phyloP scores from a whole-genome alignment of 64 coral and sea anemone species.

The Stichodactyla mertensii region DNA sequence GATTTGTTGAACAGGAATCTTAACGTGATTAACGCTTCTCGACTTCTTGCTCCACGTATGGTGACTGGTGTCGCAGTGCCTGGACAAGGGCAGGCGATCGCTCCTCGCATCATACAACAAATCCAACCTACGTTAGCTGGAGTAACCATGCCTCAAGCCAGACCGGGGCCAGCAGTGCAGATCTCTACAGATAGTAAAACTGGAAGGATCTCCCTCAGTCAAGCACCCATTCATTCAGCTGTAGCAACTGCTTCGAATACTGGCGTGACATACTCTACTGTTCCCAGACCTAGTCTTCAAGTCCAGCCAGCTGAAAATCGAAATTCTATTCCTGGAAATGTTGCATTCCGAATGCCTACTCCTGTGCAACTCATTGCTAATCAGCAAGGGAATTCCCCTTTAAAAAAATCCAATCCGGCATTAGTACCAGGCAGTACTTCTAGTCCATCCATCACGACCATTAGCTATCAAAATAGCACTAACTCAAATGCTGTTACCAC shows the following conservation, averaged over 20 bases:
- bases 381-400: slow-evolving; percentile 21
- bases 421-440: slow-evolving; percentile 3
- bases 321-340: slow-evolving; percentile 38
- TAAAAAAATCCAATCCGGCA: slow-evolving; percentile 20
- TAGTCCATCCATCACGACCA: slow-evolving; percentile 17
- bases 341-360: slow-evolving; percentile 52
- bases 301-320: slow-evolving; percentile 42
- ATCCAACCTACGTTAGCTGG: slow-evolving; percentile 59
- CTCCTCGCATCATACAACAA: slow-evolving; percentile 79
- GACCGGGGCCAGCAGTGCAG: slow-evolving; percentile 13
- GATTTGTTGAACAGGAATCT: slow-evolving; percentile 52
- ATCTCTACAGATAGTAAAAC: slow-evolving; percentile 18
- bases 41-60: slow-evolving; percentile 74
- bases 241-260: slow-evolving; percentile 27
- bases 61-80: slow-evolving; percentile 61
- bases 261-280: slow-evolving; percentile 31
- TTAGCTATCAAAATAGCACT: not conserved
- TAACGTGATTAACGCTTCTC: slow-evolving; percentile 64
- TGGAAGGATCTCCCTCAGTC: not conserved
- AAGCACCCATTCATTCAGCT: slow-evolving; percentile 26
- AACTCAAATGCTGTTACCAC: slow-evolving; percentile 15
- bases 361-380: slow-evolving; percentile 37
- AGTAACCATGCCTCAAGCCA: slow-evolving; percentile 21
- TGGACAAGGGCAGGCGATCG: slow-evolving; percentile 59
- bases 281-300: slow-evolving; percentile 69